Evolutionary conservation across 2,113 vertebrate genomes (phyloP).

Genomic region (Ictalurus punctatus): DNA sequence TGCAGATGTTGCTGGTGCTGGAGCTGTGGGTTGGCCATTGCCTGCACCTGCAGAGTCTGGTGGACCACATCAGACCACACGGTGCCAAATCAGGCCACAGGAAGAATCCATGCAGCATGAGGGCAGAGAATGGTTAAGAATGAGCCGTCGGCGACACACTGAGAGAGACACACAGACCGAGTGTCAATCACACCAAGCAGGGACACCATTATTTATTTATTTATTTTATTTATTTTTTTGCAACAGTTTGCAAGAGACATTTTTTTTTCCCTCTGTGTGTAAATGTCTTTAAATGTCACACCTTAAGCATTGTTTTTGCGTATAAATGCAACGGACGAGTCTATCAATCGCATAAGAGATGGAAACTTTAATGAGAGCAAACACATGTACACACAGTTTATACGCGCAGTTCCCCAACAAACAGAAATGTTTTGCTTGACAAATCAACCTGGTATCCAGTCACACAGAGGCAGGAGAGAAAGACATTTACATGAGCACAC

Average conservation of each 20-base stretch:
- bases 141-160: constrained; percentile 67
- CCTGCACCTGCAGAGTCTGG: constrained; percentile 88
- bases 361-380: background rate
- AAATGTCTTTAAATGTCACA: background rate
- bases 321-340: background rate
- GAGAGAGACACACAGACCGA: constrained; percentile 45
- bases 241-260: background rate
- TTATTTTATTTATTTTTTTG: background rate
- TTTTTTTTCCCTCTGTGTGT: background rate
- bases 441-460: background rate
- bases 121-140: constrained; percentile 71
- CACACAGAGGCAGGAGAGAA: background rate
- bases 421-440: background rate
- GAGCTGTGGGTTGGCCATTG: constrained; percentile 72
- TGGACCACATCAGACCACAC: constrained; percentile 34
- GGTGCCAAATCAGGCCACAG: constrained; percentile 43
- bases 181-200: background rate
- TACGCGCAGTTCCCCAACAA: background rate
- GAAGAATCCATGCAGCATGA: constrained; percentile 77
- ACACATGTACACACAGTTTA: background rate
- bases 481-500: background rate
- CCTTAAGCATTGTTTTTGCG: background rate
- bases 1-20: constrained; percentile 70
- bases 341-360: background rate
- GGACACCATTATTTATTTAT: background rate